Conservation (phyloP, 2,888 invertebrate species). For the Ophion ellenae region DNA sequence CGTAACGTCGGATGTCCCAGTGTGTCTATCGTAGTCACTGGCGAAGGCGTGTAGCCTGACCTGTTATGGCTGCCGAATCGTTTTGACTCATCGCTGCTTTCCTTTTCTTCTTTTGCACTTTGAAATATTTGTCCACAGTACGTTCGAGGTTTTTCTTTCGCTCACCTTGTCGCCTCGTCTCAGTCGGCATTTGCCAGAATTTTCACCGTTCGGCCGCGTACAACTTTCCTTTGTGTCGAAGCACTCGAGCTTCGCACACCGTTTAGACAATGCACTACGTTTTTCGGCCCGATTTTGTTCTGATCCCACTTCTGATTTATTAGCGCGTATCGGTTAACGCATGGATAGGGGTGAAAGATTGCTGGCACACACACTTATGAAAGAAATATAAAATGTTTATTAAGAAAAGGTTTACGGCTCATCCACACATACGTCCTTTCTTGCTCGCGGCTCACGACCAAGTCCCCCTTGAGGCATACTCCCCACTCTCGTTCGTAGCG, state of each 20-base stretch:
- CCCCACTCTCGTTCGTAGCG: too few relatives aligned
- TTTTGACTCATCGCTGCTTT: conserved; percentile 13
- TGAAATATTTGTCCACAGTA: conserved; percentile 29
- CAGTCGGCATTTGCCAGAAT: conserved; percentile 36
- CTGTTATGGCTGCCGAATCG: conserved; percentile 4
- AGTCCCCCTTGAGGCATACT: too few relatives aligned
- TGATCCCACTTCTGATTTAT: conserved; percentile 41
- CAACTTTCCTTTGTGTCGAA: neutral
- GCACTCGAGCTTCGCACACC: conserved; percentile 23
- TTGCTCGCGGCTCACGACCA: too few relatives aligned
- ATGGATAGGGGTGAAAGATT: too few relatives aligned
- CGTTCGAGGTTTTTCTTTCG: conserved; percentile 13
- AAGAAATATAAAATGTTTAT: too few relatives aligned
- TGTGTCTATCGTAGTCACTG: conserved; percentile 3
- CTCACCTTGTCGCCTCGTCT: conserved; percentile 24
- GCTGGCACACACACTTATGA: too few relatives aligned
- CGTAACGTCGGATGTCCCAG: conserved; percentile 7
- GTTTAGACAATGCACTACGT: neutral
- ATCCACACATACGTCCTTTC: too few relatives aligned
- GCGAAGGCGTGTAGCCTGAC: neutral
- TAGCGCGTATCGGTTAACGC: neutral
- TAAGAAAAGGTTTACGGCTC: too few relatives aligned
- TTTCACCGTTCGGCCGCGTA: conserved; percentile 18
- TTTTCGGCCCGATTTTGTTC: conserved; percentile 3
- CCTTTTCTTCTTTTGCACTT: conserved; percentile 31